Percentiles rank a stretch among this genome's conserved stretches.
These are phyloP conservation scores for Lysiphlebus fabarum DNA, from an alignment of 1,140 invertebrate genomes.

Conservation along the genomic window DNA sequence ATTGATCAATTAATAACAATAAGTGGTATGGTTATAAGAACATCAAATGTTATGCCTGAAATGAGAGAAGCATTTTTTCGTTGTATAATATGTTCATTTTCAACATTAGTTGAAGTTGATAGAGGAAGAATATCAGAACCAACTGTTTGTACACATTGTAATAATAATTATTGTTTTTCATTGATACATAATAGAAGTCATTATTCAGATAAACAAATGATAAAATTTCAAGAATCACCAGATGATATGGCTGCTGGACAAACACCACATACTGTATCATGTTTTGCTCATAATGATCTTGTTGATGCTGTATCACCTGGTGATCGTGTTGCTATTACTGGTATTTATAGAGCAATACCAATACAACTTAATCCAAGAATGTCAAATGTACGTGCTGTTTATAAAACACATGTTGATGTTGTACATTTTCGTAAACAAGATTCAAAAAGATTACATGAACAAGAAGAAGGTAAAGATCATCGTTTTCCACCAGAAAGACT, in stretches of 20 bases:
- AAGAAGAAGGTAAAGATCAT: conserved; percentile 64
- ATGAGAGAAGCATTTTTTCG: conserved; percentile 97
- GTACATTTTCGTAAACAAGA: conserved; percentile 93
- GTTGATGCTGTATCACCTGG: conserved; percentile 94
- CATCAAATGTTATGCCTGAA: conserved; percentile 93
- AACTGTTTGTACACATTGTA: conserved; percentile 88
- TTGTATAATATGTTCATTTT: conserved; percentile 87
- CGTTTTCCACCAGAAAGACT: conserved; percentile 83
- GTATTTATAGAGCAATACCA: conserved; percentile 89
- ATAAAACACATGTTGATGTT: conserved; percentile 95
- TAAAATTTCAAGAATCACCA: conserved; percentile 98
- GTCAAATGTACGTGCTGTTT: conserved; percentile 83
- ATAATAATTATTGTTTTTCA: conserved; percentile 90
- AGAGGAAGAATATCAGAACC: conserved; percentile 93
- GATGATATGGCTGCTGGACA: conserved; percentile 98
- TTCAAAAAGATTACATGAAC: conserved; percentile 64
- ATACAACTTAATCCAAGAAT: conserved; percentile 80
- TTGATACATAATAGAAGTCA: conserved; percentile 94
- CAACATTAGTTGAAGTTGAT: conserved; percentile 82
- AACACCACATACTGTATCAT: conserved; percentile 89
- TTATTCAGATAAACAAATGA: conserved; percentile 96
- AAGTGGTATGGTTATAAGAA: conserved; percentile 95
- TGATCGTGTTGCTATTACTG: conserved; percentile 89
- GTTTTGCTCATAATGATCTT: conserved; percentile 92
- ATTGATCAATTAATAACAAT: conserved; percentile 98